Base-by-base conservation (phyloP, 1,140 invertebrate genomes). In the Calosoma granatense region DNA sequence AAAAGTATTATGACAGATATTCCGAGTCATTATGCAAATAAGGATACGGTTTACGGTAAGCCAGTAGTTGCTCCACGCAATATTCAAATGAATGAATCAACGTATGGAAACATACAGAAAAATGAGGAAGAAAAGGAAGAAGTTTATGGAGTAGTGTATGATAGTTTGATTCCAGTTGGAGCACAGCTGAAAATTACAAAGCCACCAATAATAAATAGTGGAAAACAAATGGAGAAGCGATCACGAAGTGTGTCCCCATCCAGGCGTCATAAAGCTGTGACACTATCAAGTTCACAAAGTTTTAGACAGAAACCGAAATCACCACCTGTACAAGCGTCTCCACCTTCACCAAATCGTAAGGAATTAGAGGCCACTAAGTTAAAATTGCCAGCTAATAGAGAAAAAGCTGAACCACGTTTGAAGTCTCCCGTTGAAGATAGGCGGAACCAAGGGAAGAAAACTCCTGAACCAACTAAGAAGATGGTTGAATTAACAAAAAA, bases 401-500 rank as follows among this genome's bases (percentile, higher is more conserved):
- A 72, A 54, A 67, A 64, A 22, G 57, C 63, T 23, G 63, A 65
- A 21, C 69, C 69, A 1, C 55, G 68, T n/a, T 55, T 70, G 21
- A 69, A 61, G 56, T 70, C 69, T 19, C 70, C 70, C 2, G 66
- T 71, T 20, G 68, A 47, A 12, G 41, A 47, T 17, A 9, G 41
- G 17, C 9, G 17, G 3, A 47, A 9, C 15, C 17, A 9, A 47
- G 68, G 1, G 51, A 63, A 21, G 59, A 60, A 39, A 61, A 64
- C 54, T 53, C 69, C 2, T 67, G 67, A 56, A 67, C 68, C 6
- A 67, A 47, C 70, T 53, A 70, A 70, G 55, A 65, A 69, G 70
- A 55, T 59, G 70, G n/a, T 52, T 70, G 20, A 67, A 9, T n/a
- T n/a, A 9, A n/a, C n/a, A 36, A 36, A 67, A 54, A 58, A 56